Conservation (phyloP, 2,113 vertebrate species). For the Ameiurus melas region DNA sequence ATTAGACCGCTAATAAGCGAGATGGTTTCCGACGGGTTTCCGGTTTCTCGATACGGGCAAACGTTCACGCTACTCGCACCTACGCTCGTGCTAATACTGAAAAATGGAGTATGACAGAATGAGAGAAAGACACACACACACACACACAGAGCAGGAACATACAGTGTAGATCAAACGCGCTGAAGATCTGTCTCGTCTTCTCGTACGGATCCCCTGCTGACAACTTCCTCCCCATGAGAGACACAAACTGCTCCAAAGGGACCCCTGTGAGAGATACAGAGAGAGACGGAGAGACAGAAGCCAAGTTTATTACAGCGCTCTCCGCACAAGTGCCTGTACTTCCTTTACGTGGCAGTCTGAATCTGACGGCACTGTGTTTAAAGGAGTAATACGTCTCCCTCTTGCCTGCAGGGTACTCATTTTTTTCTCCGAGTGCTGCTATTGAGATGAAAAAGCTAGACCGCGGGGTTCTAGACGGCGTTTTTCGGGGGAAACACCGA, state of each 20-base stretch:
- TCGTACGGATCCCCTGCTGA: conserved; percentile 57
- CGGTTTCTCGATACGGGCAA: too few relatives aligned
- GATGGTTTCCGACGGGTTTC: not conserved
- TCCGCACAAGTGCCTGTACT: conserved; percentile 47
- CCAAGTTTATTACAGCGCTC: conserved; percentile 46
- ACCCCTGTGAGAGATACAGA: conserved; percentile 49
- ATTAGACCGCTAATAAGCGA: not conserved
- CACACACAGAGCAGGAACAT: not conserved
- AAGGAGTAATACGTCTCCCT: conserved; percentile 52
- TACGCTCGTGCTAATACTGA: not conserved
- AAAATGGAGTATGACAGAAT: not conserved
- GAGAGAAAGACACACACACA: not conserved
- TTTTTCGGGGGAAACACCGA: conserved; percentile 39
- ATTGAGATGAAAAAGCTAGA: conserved; percentile 55
- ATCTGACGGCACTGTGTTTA: conserved; percentile 57
- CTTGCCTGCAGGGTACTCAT: conserved; percentile 55
- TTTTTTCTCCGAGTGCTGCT: conserved; percentile 55
- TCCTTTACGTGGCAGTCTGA: conserved; percentile 52
- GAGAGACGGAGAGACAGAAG: conserved; percentile 19
- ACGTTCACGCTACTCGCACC: not conserved
- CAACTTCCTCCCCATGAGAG: conserved; percentile 66
- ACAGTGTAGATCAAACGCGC: conserved; percentile 64
- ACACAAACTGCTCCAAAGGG: conserved; percentile 66
- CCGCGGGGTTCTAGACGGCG: conserved; percentile 57
- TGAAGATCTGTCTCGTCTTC: conserved; percentile 72